Evolutionary conservation across 2,113 vertebrate species (phyloP), one percentile per base, ranked within the genome.

Genomic region (Cyrtonyx montezumae): DNA sequence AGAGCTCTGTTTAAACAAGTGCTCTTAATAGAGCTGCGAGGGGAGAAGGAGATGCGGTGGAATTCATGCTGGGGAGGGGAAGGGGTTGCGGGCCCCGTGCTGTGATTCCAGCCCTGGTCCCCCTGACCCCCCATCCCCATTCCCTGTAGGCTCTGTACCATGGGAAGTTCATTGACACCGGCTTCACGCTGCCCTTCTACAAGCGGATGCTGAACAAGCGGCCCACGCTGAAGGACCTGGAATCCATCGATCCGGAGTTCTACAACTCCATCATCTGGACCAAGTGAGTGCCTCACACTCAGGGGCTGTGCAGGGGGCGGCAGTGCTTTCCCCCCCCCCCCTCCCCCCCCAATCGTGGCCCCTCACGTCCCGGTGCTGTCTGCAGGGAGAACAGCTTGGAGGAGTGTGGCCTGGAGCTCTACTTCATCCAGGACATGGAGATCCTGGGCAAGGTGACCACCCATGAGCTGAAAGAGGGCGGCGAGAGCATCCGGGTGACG

Each of bases 381-480:
- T 17, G 0, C 95, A 99, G 99, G 93, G 99, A 99, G 79, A 99
- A 99, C 97, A 98, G 98, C 95, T 96, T 99, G 84, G 99, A 99
- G 85, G 99, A 99, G 87, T 99, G 99, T 0, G 99, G 99, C 4
- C 98, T 99, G 73, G 99, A 99, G 97, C 98, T 99, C 42, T 99
- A 99, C 85, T 99, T 99, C 94, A 99, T 99, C 76, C 99, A 99
- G 97, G 99, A 99, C 98, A 99, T 99, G 99, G 99, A 99, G 98
- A 99, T 99, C 94, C 95, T 99, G 49, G 99, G 99, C 61, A 99
- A 99, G 90, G 99, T 99, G 94, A 99, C 99, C 66, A 99, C 99
- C 18, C 99, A 99, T 2, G 98, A 99, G 96, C 98, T 99, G 93
- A 99, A 99, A 96, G 98, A 99, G 63, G 98, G 98, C 0, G 99